Base-by-base conservation (phyloP, 2,888 invertebrate genomes). In the Callimorpha dominula region DNA sequence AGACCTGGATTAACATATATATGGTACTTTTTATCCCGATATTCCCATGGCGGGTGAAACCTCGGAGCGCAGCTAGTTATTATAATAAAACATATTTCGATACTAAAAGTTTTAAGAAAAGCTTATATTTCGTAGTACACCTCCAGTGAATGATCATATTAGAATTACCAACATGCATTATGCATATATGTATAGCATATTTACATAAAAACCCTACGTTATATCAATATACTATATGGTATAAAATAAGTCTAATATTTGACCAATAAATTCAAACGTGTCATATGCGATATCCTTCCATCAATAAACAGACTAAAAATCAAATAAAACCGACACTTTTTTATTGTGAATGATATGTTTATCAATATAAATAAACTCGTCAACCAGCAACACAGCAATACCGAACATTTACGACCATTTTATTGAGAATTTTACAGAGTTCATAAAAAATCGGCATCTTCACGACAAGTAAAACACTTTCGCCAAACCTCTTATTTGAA, bases 351-450 rank as follows among this genome's bases (percentile, higher is more conserved):
- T 74, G 72, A 77, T 62, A 50, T 31, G 2, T 76, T 73, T 71
- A 81, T 75, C 73, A 74, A 79, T 50, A 68, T 67, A 70, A 79
- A 79, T 81, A 76, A 80, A 81, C 77, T 75, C 77, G 78, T 81
- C 68, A 60, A 73, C 66, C 20, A 74, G 76, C 79, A 79, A 74
- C 71, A 62, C 42, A 72, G 73, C 69, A 72, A 72, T 79, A 78
- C 75, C 69, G 72, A 76, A 74, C 57, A 76, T 85, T 85, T 81
- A 84, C 82, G 79, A 79, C 82, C 68, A 81, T 84, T 87, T 88
- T 85, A 88, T 85, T 74, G 63, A 71, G 80, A 83, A 84, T 86
- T 85, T 84, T 85, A 84, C 76, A 74, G 76, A 79, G 68, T 8
- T 73, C 71, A 79, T 83, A 82, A 80, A 86, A 79, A 46, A 70